Conservation (phyloP, 2,113 vertebrate species). For the Calypte anna region DNA sequence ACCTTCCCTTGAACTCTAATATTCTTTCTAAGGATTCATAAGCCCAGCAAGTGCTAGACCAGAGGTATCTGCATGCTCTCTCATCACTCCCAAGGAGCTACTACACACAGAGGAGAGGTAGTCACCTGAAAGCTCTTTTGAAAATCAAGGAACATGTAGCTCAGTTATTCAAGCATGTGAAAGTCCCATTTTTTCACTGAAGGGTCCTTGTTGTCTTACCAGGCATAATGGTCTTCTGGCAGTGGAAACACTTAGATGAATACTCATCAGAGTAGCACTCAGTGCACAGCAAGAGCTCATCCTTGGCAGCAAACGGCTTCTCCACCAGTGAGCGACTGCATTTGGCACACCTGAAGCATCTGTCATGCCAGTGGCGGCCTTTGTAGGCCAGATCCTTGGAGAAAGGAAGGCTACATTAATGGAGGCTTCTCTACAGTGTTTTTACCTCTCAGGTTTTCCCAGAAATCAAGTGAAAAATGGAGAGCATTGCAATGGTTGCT, state of each 20-base stretch:
- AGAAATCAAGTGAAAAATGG: neutral
- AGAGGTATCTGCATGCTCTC: neutral
- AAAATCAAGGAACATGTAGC: neutral
- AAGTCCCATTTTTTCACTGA: neutral
- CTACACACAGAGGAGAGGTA: neutral
- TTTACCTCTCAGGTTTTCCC: neutral
- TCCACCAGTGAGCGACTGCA: constrained; percentile 78
- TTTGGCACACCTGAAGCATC: constrained; percentile 81
- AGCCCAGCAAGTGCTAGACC: neutral
- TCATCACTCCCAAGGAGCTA: neutral
- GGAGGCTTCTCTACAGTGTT: neutral
- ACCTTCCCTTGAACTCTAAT: neutral
- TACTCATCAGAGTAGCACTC: constrained; percentile 82
- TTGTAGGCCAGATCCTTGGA: constrained; percentile 83
- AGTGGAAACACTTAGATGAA: constrained; percentile 83
- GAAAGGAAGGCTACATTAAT: constrained; percentile 49
- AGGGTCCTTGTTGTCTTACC: constrained; percentile 68
- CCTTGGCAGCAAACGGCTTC: constrained; percentile 83
- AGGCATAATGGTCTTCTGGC: constrained; percentile 84
- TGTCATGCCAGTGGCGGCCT: constrained; percentile 81
- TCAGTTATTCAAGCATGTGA: neutral
- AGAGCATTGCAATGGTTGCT: neutral
- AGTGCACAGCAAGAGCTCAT: constrained; percentile 78
- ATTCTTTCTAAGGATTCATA: neutral
- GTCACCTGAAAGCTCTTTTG: neutral